Evolutionary conservation across 2,113 vertebrate genomes (phyloP).

Genomic region (Mohoua ochrocephala): DNA sequence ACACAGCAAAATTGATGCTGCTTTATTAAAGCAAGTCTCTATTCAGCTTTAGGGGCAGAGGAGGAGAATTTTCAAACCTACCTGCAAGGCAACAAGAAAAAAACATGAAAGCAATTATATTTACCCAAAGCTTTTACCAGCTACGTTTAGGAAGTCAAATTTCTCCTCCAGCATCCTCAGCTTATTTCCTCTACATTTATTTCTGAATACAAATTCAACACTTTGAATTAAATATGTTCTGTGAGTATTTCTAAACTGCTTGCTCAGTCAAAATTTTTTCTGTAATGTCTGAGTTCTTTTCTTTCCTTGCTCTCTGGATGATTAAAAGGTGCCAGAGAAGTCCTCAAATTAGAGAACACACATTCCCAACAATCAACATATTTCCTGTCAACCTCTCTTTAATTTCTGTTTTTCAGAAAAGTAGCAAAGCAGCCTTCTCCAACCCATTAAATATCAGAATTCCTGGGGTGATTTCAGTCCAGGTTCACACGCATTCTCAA

Average conservation of each 20-base stretch:
- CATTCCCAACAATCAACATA: not conserved
- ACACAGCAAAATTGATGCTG: not conserved
- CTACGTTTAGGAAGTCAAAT: slow-evolving; percentile 6
- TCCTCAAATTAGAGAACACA: not conserved
- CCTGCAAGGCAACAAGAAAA: slow-evolving; percentile 21
- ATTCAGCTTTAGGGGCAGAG: not conserved
- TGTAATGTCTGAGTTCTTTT: not conserved
- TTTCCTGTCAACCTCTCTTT: not conserved
- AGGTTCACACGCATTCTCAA: not conserved
- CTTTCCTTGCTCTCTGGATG: not conserved
- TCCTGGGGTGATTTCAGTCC: not conserved
- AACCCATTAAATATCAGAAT: not conserved
- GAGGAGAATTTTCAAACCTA: slow-evolving; percentile 10
- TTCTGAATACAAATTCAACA: slow-evolving; percentile 22
- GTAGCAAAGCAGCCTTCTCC: not conserved
- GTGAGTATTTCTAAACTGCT: slow-evolving; percentile 18
- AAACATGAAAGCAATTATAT: not conserved
- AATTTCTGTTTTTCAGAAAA: not conserved
- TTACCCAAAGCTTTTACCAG: slow-evolving; percentile 29
- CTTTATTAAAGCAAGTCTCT: slow-evolving; percentile 1
- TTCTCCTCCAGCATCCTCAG: slow-evolving; percentile 25
- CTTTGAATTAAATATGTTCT: slow-evolving; percentile 24
- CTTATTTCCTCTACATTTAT: slow-evolving; percentile 2
- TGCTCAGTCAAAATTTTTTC: not conserved
- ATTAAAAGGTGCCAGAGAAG: not conserved